Percentiles rank a stretch among this genome's conserved stretches.
Evolutionary conservation across 2,888 invertebrate species (phyloP).

Genomic region (Esperia sulphurella): DNA sequence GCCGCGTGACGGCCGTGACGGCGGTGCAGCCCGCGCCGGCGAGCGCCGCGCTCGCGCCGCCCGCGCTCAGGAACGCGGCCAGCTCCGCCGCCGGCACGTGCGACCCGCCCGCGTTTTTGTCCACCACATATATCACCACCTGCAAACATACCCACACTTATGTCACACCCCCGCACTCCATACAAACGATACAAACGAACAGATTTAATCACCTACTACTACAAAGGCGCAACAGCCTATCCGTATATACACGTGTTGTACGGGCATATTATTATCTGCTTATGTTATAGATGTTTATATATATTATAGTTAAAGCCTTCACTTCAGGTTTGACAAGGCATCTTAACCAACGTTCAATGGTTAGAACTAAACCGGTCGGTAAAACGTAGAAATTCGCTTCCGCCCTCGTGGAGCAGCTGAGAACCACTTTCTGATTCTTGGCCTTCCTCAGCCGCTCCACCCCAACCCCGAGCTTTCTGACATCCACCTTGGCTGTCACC

Average conservation of each 20-base stretch:
- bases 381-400: too few species aligned
- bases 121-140: slow-evolving; percentile 63
- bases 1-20: slow-evolving; percentile 85
- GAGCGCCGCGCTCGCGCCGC: slow-evolving; percentile 85
- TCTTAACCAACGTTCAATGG: too few species aligned
- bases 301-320: too few species aligned
- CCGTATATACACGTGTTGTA: too few species aligned
- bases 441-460: background rate
- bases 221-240: too few species aligned
- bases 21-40: slow-evolving; percentile 84
- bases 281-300: too few species aligned
- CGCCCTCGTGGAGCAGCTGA: background rate
- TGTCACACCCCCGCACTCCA: too few species aligned
- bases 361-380: too few species aligned
- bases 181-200: too few species aligned
- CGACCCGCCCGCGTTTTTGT: slow-evolving; percentile 79
- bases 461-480: background rate
- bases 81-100: slow-evolving; percentile 87
- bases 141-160: slow-evolving; percentile 18
- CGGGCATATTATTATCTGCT: too few species aligned
- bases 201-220: too few species aligned
- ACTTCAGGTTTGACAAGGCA: too few species aligned
- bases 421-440: background rate
- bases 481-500: background rate
- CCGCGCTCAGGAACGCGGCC: slow-evolving; percentile 83